Conservation (phyloP, 1,140 invertebrate genomes). For the Leptopilina clavipes region DNA sequence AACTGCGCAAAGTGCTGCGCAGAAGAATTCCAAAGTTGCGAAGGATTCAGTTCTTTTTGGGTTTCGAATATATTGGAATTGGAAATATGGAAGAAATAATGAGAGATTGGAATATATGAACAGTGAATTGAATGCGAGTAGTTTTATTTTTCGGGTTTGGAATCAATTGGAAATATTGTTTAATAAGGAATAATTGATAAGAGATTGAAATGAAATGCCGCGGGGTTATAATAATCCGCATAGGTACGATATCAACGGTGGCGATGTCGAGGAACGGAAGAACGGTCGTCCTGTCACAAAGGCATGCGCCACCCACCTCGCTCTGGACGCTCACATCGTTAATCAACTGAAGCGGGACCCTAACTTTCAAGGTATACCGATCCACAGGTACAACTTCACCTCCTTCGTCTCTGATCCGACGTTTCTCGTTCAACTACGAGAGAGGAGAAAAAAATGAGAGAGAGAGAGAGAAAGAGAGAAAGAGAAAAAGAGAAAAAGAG, state of each 20-base stretch:
- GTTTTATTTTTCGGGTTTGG: no score
- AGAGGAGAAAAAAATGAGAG: no score
- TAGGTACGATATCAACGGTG: slow-evolving; percentile 60
- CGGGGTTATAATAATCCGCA: slow-evolving; percentile 58
- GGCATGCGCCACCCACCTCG: slow-evolving; percentile 76
- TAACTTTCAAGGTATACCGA: slow-evolving; percentile 59
- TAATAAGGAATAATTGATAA: slow-evolving; percentile 52
- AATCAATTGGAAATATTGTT: slow-evolving; percentile 41
- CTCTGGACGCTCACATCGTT: slow-evolving; percentile 72
- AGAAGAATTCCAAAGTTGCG: no score
- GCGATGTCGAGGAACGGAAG: slow-evolving; percentile 63
- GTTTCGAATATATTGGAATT: no score
- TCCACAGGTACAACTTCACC: slow-evolving; percentile 55
- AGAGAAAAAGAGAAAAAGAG: no score
- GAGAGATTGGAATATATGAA: no score
- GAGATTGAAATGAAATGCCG: slow-evolving; percentile 55
- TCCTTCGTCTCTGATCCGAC: slow-evolving; percentile 52
- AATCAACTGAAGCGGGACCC: slow-evolving; percentile 74
- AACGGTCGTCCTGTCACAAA: slow-evolving; percentile 74
- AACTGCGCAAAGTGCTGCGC: no score
- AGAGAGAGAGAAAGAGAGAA: no score
- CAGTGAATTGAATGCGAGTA: no score
- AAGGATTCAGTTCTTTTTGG: no score
- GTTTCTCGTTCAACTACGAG: slow-evolving; percentile 42
- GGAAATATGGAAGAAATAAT: no score